Percentiles rank a stretch among this genome's conserved stretches.
These are phyloP conservation scores for Neopelma chrysocephalum DNA, from an alignment of 2,797 vertebrate genomes.

Conservation along the genomic window DNA sequence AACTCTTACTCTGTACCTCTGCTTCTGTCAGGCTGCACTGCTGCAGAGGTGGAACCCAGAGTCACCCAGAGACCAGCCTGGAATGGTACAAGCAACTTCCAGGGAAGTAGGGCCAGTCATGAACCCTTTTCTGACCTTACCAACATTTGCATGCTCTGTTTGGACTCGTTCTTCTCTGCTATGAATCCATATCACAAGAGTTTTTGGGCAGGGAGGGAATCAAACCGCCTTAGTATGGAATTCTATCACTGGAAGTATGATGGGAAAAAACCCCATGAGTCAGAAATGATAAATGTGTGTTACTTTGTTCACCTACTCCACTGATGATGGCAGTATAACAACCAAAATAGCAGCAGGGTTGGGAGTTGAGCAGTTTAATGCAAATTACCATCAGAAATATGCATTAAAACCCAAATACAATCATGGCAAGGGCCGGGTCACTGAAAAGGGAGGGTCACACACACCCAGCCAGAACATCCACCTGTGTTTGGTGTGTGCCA, in stretches of 20 bases:
- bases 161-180: neutral
- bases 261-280: neutral
- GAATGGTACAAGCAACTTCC: neutral
- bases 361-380: neutral
- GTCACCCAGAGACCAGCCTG: neutral
- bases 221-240: neutral
- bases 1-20: too few relatives aligned
- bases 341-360: neutral
- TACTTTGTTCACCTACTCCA: neutral
- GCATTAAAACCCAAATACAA: neutral
- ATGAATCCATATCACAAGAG: rapidly evolving
- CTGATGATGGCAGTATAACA: neutral
- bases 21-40: too few relatives aligned
- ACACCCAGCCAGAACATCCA: neutral
- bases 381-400: neutral
- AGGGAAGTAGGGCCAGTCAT: neutral
- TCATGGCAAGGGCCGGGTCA: neutral
- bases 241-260: neutral
- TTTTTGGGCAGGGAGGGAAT: neutral
- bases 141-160: neutral
- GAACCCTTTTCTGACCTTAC: neutral
- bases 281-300: neutral
- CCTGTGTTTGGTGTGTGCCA: neutral
- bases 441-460: neutral
- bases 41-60: neutral